Conservation (phyloP, 1,140 invertebrate species). For the Brachionus manjavacas region DNA sequence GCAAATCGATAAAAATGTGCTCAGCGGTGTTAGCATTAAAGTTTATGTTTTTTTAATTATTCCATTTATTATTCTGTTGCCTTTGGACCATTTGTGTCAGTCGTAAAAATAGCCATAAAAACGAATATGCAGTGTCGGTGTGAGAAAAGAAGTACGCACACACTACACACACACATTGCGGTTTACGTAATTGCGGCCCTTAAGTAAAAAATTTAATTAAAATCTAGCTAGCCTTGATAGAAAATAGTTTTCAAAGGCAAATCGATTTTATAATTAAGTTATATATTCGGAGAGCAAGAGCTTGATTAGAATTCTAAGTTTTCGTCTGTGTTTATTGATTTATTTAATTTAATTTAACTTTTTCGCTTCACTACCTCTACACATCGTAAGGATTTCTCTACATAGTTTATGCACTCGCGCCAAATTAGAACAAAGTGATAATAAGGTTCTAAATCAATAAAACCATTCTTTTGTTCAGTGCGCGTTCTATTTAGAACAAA, state of each 20-base stretch:
- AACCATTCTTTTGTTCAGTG: background rate
- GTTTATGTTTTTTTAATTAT: conserved; percentile 33
- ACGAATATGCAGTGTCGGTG: background rate
- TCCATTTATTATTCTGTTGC: conserved; percentile 3
- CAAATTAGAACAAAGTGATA: background rate
- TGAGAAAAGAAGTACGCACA: background rate
- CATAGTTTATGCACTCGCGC: background rate
- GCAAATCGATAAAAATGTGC: background rate
- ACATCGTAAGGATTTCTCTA: background rate
- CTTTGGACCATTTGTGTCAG: background rate
- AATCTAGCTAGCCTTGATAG: background rate
- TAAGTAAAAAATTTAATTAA: background rate
- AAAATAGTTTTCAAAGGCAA: background rate
- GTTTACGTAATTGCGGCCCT: background rate
- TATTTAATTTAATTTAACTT: conserved; percentile 30
- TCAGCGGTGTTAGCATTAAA: background rate
- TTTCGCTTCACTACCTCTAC: conserved; percentile 10
- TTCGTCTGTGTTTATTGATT: conserved; percentile 19
- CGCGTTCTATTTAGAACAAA: background rate
- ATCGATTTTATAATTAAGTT: conserved; percentile 13
- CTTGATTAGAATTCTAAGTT: conserved; percentile 25
- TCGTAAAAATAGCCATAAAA: background rate
- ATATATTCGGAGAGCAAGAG: background rate
- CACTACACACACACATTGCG: background rate
- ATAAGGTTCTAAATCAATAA: conserved; percentile 8